Evolutionary conservation across 2,888 invertebrate genomes (phyloP).

Genomic region (Branchellion lobata): DNA sequence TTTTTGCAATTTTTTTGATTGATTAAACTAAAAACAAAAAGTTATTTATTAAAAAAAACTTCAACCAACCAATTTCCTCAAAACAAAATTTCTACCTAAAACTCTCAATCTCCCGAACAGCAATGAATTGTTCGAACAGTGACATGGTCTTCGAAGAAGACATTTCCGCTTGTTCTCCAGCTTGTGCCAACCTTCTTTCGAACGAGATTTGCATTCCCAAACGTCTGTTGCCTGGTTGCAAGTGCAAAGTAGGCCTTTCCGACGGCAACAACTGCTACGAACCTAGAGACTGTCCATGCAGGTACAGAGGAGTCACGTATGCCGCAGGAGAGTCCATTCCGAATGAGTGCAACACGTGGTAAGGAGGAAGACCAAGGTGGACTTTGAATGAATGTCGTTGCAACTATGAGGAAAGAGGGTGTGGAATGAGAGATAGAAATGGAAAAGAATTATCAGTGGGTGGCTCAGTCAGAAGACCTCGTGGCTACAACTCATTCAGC

Average conservation of each 20-base stretch:
- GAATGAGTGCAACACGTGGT: conserved; percentile 39
- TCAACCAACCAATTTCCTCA: too few relatives aligned
- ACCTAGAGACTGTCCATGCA: conserved; percentile 31
- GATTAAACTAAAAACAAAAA: too few relatives aligned
- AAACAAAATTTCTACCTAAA: too few relatives aligned
- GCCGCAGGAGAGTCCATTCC: conserved; percentile 38
- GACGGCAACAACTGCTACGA: conserved; percentile 35
- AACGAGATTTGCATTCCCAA: not conserved
- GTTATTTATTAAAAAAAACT: too few relatives aligned
- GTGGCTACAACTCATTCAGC: too few relatives aligned
- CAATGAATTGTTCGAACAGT: conserved; percentile 2
- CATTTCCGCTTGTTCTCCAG: conserved; percentile 8
- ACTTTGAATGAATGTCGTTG: not conserved
- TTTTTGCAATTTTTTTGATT: too few relatives aligned
- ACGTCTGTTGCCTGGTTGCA: conserved; percentile 21
- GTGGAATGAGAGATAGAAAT: too few relatives aligned
- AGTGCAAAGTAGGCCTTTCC: conserved; percentile 19
- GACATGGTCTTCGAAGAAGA: conserved; percentile 31
- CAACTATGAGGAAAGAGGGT: too few relatives aligned
- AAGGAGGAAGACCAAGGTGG: not conserved
- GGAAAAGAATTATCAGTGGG: too few relatives aligned
- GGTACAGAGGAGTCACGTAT: conserved; percentile 19
- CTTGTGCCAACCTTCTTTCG: conserved; percentile 16
- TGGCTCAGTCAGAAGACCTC: too few relatives aligned
- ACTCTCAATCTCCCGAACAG: too few relatives aligned